Evolutionary conservation across 2,888 invertebrate genomes (phyloP).

Genomic region (Allygus modestus): DNA sequence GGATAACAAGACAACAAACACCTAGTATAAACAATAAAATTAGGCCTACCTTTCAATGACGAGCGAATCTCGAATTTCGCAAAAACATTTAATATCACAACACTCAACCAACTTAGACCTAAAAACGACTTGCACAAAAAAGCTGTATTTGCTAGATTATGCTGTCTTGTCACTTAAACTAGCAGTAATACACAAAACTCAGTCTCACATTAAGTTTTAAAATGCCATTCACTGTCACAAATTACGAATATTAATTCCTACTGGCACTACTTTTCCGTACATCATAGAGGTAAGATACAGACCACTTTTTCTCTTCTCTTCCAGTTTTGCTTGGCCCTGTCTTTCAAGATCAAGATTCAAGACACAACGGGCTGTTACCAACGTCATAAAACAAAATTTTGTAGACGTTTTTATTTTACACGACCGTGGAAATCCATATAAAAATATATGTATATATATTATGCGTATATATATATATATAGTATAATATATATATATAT

Average conservation of each 20-base stretch:
- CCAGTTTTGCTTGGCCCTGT: neutral
- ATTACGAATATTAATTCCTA: neutral
- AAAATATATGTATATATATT: no score
- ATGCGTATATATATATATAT: no score
- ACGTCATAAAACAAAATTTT: neutral
- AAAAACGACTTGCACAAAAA: neutral
- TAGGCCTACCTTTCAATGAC: conserved; percentile 14
- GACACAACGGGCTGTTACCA: conserved; percentile 7
- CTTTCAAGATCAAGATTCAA: conserved; percentile 22
- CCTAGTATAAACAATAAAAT: no score
- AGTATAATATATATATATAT: no score
- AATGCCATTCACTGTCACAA: neutral
- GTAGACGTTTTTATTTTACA: neutral
- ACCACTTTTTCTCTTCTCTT: conserved; percentile 13
- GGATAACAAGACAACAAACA: no score
- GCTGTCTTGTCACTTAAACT: conserved; percentile 16
- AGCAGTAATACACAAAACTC: neutral
- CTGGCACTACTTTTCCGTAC: neutral
- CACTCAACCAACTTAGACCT: neutral
- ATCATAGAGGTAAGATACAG: neutral
- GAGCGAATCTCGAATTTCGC: neutral
- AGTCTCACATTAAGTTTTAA: neutral
- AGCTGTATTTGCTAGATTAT: no score
- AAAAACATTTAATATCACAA: neutral
- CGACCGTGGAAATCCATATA: no score